Evolutionary conservation across 2,113 vertebrate genomes (phyloP).

Genomic region (Pristiophorus japonicus): DNA sequence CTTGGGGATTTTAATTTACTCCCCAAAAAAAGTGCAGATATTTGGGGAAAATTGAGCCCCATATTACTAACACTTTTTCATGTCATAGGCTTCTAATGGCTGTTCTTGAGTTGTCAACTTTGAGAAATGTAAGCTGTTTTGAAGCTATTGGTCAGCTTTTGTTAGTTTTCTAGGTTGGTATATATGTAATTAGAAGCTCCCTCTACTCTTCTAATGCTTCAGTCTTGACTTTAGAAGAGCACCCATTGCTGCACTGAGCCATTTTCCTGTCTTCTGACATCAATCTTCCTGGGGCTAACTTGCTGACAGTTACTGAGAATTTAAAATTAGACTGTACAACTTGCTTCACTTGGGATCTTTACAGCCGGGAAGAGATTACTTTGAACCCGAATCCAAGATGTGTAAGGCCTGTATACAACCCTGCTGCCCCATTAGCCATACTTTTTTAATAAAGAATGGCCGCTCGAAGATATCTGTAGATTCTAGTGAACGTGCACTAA

Average conservation of each 20-base stretch:
- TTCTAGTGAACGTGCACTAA: neutral
- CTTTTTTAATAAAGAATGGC: neutral
- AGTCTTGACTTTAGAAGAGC: neutral
- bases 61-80: too few species aligned
- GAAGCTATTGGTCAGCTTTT: too few species aligned
- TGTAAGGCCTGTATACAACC: neutral
- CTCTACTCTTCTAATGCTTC: neutral
- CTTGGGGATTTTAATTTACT: too few species aligned
- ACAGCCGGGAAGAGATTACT: neutral
- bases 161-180: too few species aligned
- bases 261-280: neutral
- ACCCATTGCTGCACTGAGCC: neutral
- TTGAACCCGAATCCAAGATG: neutral
- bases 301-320: neutral
- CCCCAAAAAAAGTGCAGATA: too few species aligned
- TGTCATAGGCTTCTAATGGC: too few species aligned
- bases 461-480: neutral
- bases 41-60: too few species aligned
- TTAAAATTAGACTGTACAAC: neutral
- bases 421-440: neutral
- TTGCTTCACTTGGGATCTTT: neutral
- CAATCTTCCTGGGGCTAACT: neutral
- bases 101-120: too few species aligned
- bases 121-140: too few species aligned
- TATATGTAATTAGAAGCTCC: neutral